Percentiles rank a stretch among this genome's conserved stretches.
Evolutionary conservation across 2,888 invertebrate genomes (phyloP).

Genomic region (Hydrotaea diabolus): DNA sequence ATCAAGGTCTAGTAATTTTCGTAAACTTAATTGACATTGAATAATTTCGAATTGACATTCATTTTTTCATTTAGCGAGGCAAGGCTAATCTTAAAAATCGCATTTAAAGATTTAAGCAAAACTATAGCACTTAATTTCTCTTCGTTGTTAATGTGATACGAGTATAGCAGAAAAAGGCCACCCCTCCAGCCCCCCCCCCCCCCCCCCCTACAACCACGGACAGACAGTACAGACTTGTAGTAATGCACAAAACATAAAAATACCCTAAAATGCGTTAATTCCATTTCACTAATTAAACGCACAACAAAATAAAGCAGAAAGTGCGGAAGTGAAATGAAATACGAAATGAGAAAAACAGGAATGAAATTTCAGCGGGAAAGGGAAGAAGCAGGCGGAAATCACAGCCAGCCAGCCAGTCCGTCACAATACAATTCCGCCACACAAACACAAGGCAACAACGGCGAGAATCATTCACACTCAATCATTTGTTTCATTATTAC

Average conservation of each 20-base stretch:
- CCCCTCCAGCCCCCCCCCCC: neutral
- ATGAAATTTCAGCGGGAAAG: constrained; percentile 73
- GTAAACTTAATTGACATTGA: no score
- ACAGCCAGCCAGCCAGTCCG: constrained; percentile 45
- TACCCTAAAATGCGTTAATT: constrained; percentile 76
- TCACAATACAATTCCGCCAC: constrained; percentile 72
- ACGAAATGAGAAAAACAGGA: constrained; percentile 56
- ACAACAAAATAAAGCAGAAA: constrained; percentile 67
- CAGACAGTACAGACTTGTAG: neutral
- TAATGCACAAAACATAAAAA: constrained; percentile 64
- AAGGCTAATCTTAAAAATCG: no score
- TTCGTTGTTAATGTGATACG: neutral
- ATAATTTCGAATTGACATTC: no score
- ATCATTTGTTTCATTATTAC: constrained; percentile 80
- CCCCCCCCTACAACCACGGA: neutral
- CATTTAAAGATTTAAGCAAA: neutral
- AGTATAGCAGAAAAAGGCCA: neutral
- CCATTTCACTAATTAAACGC: constrained; percentile 79
- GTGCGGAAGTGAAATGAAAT: constrained; percentile 35
- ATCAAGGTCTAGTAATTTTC: no score
- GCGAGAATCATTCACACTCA: constrained; percentile 77
- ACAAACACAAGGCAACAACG: constrained; percentile 39
- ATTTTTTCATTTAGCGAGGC: no score
- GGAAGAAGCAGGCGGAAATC: constrained; percentile 61
- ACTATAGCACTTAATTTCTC: neutral